Conservation (phyloP, 2,113 vertebrate genomes). For the Cervus canadensis region DNA sequence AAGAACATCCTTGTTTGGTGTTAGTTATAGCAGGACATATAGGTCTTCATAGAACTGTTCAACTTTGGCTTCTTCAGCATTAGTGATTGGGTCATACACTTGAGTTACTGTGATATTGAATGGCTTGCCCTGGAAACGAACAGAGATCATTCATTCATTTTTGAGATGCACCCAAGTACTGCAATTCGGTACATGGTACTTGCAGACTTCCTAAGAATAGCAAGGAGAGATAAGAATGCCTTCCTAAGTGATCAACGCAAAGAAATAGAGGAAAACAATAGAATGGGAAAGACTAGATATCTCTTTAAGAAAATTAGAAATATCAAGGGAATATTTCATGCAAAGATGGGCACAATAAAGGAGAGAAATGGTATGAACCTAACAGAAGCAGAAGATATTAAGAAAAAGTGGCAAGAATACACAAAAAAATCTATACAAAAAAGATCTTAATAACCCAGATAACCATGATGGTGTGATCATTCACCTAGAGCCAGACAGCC, state of each 20-base stretch:
- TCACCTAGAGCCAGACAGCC: background rate
- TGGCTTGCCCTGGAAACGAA: background rate
- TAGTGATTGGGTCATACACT: background rate
- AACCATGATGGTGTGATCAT: background rate
- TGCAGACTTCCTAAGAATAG: background rate
- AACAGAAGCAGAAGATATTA: background rate
- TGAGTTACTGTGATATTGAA: background rate
- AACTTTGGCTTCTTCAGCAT: background rate
- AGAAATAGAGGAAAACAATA: background rate
- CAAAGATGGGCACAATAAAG: background rate
- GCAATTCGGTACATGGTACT: background rate
- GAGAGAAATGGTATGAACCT: background rate
- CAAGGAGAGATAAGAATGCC: background rate
- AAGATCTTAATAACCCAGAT: background rate
- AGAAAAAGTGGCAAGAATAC: background rate
- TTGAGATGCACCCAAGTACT: background rate
- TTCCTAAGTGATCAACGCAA: background rate
- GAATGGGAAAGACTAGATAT: background rate
- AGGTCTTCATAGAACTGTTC: background rate
- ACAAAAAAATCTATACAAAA: background rate
- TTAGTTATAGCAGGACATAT: background rate
- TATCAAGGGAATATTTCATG: background rate
- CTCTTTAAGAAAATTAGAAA: background rate
- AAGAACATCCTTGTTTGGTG: background rate
- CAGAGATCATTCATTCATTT: background rate